phyloP scores from a whole-genome alignment of 1,140 invertebrate species.

The Pseudomyrmex flavicornis region DNA sequence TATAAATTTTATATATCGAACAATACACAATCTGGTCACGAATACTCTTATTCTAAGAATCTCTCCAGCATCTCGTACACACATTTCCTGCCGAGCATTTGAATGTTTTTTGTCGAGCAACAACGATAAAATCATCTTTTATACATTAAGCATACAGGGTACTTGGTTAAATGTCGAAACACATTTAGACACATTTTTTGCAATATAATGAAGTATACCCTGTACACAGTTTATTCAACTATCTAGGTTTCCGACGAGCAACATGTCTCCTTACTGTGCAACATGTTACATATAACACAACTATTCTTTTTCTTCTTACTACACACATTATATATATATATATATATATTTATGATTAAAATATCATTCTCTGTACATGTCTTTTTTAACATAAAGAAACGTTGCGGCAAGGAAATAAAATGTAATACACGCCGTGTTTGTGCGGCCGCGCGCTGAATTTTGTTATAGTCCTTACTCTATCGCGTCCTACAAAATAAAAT shows the following conservation, averaged over 20 bases:
- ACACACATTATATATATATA: slow-evolving; percentile 19
- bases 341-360: slow-evolving; percentile 4
- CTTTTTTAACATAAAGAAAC: slow-evolving; percentile 29
- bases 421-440: slow-evolving; percentile 8
- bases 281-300: slow-evolving; percentile 44
- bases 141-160: not conserved
- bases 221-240: slow-evolving; percentile 10
- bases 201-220: not conserved
- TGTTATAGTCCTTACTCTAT: slow-evolving; percentile 32
- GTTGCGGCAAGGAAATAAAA: slow-evolving; percentile 44
- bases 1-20: slow-evolving; percentile 29
- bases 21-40: not conserved
- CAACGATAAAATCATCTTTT: not conserved
- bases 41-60: slow-evolving; percentile 19
- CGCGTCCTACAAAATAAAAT: slow-evolving; percentile 20
- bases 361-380: slow-evolving; percentile 34
- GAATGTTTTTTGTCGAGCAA: not conserved
- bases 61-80: not conserved
- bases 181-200: slow-evolving; percentile 1
- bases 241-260: slow-evolving; percentile 19
- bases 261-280: slow-evolving; percentile 3
- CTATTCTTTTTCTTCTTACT: slow-evolving; percentile 1
- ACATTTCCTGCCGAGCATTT: not conserved
- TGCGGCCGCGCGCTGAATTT: slow-evolving; percentile 14
- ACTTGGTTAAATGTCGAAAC: not conserved